These are phyloP conservation scores for Nomada ferruginata DNA, from an alignment of 2,888 invertebrate species.

Conservation along the genomic window DNA sequence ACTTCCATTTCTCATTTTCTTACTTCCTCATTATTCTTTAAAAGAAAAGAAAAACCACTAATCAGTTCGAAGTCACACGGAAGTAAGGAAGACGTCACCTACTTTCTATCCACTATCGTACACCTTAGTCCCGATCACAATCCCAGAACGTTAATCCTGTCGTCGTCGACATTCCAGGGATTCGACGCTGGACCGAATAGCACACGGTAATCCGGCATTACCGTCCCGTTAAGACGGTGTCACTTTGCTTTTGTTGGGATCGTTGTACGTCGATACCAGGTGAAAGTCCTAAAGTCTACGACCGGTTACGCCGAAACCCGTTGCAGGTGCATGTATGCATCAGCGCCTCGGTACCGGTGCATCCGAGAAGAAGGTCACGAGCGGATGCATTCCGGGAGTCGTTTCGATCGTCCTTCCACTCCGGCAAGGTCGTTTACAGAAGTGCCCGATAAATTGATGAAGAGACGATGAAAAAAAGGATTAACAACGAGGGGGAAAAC, in stretches of 20 bases:
- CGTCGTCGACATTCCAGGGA: slow-evolving; percentile 25
- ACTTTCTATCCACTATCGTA: neutral
- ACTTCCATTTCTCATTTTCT: neutral
- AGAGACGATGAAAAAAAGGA: slow-evolving; percentile 38
- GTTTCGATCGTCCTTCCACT: slow-evolving; percentile 68
- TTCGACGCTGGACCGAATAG: slow-evolving; percentile 19
- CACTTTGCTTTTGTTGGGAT: slow-evolving; percentile 52
- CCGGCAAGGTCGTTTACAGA: slow-evolving; percentile 64
- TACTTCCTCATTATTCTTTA: too few relatives aligned
- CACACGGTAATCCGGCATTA: slow-evolving; percentile 45
- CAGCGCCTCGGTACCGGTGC: slow-evolving; percentile 63
- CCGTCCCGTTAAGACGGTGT: slow-evolving; percentile 49
- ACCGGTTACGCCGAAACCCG: slow-evolving; percentile 70
- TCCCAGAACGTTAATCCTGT: slow-evolving; percentile 24
- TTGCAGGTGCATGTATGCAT: slow-evolving; percentile 69
- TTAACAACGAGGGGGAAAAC: slow-evolving; percentile 50
- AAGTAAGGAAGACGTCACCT: slow-evolving; percentile 2
- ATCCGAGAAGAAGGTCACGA: slow-evolving; percentile 68
- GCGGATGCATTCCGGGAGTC: slow-evolving; percentile 68
- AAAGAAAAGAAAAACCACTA: neutral
- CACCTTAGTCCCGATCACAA: neutral
- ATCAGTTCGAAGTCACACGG: neutral
- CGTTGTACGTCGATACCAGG: slow-evolving; percentile 61
- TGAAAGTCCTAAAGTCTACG: slow-evolving; percentile 70
- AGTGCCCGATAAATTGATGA: slow-evolving; percentile 62